These are phyloP conservation scores for Acanthoscelides obtectus DNA, from an alignment of 2,888 invertebrate species.

Conservation along the genomic window DNA sequence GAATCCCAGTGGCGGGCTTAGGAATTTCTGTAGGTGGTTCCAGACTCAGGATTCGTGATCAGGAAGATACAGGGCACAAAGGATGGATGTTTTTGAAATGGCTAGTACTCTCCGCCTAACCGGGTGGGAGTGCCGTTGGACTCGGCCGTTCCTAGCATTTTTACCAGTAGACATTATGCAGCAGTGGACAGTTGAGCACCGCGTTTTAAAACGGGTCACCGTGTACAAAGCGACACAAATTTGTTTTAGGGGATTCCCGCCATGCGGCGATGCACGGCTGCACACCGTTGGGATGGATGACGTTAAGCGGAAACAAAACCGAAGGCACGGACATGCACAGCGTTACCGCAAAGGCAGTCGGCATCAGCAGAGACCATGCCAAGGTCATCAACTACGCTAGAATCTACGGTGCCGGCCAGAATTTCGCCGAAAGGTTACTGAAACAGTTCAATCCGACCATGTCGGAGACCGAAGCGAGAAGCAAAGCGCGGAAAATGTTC, in stretches of 20 bases:
- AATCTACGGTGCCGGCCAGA: constrained; percentile 93
- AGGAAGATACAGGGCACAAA: too few species aligned
- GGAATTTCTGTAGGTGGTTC: too few species aligned
- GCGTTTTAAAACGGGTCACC: too few species aligned
- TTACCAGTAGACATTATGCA: too few species aligned
- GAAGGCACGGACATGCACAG: constrained; percentile 93
- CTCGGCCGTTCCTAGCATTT: too few species aligned
- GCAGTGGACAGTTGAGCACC: too few species aligned
- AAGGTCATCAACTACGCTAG: constrained; percentile 96
- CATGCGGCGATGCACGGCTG: constrained; percentile 74
- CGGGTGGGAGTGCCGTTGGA: too few species aligned
- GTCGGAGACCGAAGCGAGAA: constrained; percentile 69
- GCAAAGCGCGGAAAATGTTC: constrained; percentile 87
- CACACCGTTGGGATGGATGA: constrained; percentile 97
- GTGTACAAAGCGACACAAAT: too few species aligned
- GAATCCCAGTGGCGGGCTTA: too few species aligned
- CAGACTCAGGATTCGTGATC: too few species aligned
- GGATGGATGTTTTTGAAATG: too few species aligned
- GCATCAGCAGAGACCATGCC: constrained; percentile 87
- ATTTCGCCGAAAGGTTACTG: constrained; percentile 82
- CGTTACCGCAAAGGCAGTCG: constrained; percentile 83
- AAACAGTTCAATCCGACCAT: constrained; percentile 89
- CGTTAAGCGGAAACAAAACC: constrained; percentile 85
- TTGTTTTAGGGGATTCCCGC: constrained; percentile 65
- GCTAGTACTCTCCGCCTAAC: too few species aligned